Conservation (phyloP, 2,888 invertebrate genomes). For the Acleris emargana region DNA sequence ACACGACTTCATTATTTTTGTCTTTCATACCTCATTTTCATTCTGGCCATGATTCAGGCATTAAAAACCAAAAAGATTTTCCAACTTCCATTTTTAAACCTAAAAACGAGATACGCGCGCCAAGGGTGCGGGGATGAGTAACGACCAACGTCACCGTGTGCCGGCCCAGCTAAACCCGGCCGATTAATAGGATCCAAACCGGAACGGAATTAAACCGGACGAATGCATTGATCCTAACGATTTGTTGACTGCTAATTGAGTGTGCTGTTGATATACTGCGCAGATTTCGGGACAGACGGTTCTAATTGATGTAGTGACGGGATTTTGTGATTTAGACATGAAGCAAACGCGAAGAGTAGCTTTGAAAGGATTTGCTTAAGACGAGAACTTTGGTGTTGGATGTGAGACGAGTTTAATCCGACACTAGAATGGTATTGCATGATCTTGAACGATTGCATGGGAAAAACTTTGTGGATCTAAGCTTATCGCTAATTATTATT, state of each 20-base stretch:
- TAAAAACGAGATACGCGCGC: slow-evolving; percentile 53
- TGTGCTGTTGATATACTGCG: slow-evolving; percentile 59
- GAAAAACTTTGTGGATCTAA: no score
- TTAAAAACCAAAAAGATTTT: no score
- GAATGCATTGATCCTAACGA: slow-evolving; percentile 80
- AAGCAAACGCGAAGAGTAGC: not conserved
- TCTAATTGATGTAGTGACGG: slow-evolving; percentile 1
- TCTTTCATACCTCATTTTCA: no score
- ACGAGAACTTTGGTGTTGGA: no score
- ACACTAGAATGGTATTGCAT: no score
- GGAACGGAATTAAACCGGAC: slow-evolving; percentile 82
- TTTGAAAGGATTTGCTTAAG: no score
- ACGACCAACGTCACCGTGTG: slow-evolving; percentile 74
- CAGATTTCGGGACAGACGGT: slow-evolving; percentile 38
- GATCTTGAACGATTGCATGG: no score
- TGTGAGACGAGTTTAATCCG: no score
- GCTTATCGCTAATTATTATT: no score
- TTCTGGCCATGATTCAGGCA: no score
- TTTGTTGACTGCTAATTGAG: slow-evolving; percentile 77
- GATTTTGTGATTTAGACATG: not conserved
- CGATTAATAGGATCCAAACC: slow-evolving; percentile 81
- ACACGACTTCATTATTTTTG: no score
- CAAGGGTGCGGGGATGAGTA: slow-evolving; percentile 75
- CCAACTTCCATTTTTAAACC: not conserved
- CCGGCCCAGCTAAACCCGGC: slow-evolving; percentile 58